A percentile compares a stretch with the other conserved stretches of the same genome.
phyloP scores from a whole-genome alignment of 2,113 vertebrate genomes.

The Phoxinus phoxinus region DNA sequence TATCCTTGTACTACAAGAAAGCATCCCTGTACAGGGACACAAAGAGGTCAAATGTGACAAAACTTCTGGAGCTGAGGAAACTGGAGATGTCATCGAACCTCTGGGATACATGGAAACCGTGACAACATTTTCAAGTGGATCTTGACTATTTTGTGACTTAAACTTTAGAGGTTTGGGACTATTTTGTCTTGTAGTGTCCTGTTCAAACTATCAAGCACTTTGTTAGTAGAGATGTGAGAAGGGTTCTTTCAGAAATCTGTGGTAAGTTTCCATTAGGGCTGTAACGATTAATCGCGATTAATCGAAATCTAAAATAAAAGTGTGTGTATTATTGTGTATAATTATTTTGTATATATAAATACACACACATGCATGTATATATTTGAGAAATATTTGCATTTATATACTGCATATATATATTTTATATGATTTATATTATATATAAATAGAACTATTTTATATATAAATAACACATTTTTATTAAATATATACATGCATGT shows the following conservation, averaged over 20 bases:
- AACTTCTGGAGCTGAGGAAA: neutral
- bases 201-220: neutral
- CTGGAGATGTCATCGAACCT: neutral
- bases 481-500: no score
- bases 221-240: neutral
- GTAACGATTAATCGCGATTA: no score
- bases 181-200: neutral
- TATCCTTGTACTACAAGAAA: slow-evolving; percentile 76
- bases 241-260: neutral
- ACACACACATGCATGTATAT: no score
- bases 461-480: no score
- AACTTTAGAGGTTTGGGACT: neutral
- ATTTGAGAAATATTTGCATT: no score
- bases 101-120: slow-evolving; percentile 42
- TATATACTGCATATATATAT: no score
- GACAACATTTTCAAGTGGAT: neutral
- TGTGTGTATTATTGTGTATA: no score
- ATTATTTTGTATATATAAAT: no score
- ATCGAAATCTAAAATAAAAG: no score
- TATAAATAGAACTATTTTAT: no score
- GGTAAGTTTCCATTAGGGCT: neutral
- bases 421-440: no score
- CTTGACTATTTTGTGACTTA: neutral
- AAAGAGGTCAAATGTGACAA: slow-evolving; percentile 12
- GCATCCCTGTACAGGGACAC: neutral